A percentile compares a stretch with the other conserved stretches of the same genome.
Evolutionary conservation across 2,113 vertebrate genomes (phyloP).

Genomic region (Cebus imitator): DNA sequence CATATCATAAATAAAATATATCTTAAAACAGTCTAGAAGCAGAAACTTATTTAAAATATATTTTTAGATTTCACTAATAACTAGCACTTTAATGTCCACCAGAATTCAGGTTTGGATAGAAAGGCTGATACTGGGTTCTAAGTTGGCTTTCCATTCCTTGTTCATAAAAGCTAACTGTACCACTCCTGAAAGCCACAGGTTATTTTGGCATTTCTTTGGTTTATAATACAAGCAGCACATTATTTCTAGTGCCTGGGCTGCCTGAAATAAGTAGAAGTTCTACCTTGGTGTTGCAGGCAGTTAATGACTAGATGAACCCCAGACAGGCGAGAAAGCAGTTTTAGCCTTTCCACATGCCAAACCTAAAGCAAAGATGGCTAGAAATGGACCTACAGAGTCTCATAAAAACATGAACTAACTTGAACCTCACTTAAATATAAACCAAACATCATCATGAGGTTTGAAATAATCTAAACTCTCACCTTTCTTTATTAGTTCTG

Average conservation of each 20-base stretch:
- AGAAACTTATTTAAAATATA: constrained; percentile 15
- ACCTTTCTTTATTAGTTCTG: constrained; percentile 32
- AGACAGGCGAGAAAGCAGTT: not conserved
- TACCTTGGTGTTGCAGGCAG: not conserved
- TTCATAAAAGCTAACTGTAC: not conserved
- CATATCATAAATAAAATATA: not conserved
- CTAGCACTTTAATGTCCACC: constrained; percentile 23
- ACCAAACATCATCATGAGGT: not conserved
- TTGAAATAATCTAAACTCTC: constrained; percentile 5
- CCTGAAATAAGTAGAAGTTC: constrained; percentile 59
- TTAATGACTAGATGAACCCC: constrained; percentile 17
- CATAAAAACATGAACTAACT: constrained; percentile 51
- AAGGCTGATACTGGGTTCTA: not conserved
- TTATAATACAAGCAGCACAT: constrained; percentile 55
- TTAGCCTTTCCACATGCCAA: constrained; percentile 20
- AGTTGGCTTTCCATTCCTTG: constrained; percentile 39
- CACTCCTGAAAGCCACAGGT: constrained; percentile 35
- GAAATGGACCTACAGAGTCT: not conserved
- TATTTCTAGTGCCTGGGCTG: constrained; percentile 63
- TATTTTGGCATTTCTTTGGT: constrained; percentile 58
- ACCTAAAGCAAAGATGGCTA: constrained; percentile 47
- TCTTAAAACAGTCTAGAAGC: not conserved
- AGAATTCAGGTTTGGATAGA: constrained; percentile 25
- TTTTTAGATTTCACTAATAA: constrained; percentile 51
- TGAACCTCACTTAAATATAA: constrained; percentile 30